These are phyloP conservation scores for Haliclona indistincta DNA, from an alignment of 37 sponge, comb jelly and placozoan species.

Conservation along the genomic window DNA sequence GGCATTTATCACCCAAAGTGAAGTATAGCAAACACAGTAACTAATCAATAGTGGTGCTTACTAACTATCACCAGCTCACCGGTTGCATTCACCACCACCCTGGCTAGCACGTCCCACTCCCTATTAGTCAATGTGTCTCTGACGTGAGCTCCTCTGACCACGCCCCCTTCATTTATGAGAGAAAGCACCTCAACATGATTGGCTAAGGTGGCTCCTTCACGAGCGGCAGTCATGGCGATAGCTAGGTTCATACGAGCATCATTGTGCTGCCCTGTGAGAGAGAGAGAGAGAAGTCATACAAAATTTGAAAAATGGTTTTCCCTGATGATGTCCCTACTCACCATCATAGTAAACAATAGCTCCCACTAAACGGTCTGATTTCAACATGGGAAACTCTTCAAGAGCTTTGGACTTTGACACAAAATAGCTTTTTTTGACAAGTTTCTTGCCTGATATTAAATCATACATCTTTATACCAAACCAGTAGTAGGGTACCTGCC, in stretches of 20 bases:
- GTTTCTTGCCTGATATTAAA: constrained; percentile 84
- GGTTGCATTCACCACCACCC: constrained; percentile 97
- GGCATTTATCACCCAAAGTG: not conserved
- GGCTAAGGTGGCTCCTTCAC: constrained; percentile 85
- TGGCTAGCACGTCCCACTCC: constrained; percentile 90
- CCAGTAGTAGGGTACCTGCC: constrained; percentile 98
- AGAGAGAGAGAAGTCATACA: not conserved
- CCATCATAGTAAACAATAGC: constrained; percentile 97
- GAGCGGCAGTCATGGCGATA: constrained; percentile 90
- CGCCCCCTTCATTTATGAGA: constrained; percentile 43
- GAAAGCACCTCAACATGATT: constrained; percentile 88
- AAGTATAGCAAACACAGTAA: not conserved
- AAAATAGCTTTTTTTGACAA: constrained; percentile 81
- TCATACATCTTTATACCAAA: constrained; percentile 97
- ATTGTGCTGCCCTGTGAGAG: constrained; percentile 86
- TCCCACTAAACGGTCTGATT: constrained; percentile 75
- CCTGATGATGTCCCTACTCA: too few relatives aligned
- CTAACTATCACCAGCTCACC: constrained; percentile 6
- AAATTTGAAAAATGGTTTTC: not conserved
- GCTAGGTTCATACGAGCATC: constrained; percentile 97
- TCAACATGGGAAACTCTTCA: constrained; percentile 98
- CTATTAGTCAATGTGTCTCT: constrained; percentile 75
- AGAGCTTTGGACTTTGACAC: constrained; percentile 87
- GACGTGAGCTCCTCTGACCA: constrained; percentile 80
- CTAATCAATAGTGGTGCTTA: not conserved